Conservation (phyloP, 1,140 invertebrate species). For the Temnothorax curvispinosus region DNA sequence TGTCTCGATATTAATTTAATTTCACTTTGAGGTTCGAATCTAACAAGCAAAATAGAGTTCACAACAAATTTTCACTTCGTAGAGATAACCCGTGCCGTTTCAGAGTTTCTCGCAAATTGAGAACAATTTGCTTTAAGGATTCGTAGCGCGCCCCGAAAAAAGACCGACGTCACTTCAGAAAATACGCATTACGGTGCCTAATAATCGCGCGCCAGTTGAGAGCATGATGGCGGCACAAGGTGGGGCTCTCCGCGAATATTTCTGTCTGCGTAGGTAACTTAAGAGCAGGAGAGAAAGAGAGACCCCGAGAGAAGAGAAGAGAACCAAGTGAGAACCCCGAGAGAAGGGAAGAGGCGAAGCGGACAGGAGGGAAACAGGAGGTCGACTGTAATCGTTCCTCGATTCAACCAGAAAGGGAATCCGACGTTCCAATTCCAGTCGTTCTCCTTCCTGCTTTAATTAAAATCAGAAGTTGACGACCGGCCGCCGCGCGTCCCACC, state of each 20-base stretch:
- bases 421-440: conserved; percentile 68
- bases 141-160: conserved; percentile 27
- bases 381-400: conserved; percentile 63
- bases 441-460: conserved; percentile 72
- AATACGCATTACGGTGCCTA: conserved; percentile 80
- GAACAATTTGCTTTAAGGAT: conserved; percentile 42
- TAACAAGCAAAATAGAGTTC: conserved; percentile 49
- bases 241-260: conserved; percentile 75
- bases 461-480: conserved; percentile 71
- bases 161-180: conserved; percentile 55
- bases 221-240: conserved; percentile 74
- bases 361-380: conserved; percentile 32
- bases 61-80: conserved; percentile 51
- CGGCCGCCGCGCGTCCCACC: conserved; percentile 32
- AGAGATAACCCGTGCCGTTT: conserved; percentile 46
- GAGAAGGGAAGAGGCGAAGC: conserved; percentile 41
- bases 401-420: conserved; percentile 72
- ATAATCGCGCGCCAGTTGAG: conserved; percentile 79
- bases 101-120: conserved; percentile 23
- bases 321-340: conserved; percentile 3
- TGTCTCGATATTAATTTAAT: conserved; percentile 40
- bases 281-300: conserved; percentile 57
- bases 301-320: not conserved
- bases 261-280: conserved; percentile 72
- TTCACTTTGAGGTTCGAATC: conserved; percentile 17